Evolutionary conservation across 2,113 vertebrate genomes (phyloP), one percentile per base, ranked within the genome.

Genomic region (rabbit (Oryctolagus cuniculus)): DNA sequence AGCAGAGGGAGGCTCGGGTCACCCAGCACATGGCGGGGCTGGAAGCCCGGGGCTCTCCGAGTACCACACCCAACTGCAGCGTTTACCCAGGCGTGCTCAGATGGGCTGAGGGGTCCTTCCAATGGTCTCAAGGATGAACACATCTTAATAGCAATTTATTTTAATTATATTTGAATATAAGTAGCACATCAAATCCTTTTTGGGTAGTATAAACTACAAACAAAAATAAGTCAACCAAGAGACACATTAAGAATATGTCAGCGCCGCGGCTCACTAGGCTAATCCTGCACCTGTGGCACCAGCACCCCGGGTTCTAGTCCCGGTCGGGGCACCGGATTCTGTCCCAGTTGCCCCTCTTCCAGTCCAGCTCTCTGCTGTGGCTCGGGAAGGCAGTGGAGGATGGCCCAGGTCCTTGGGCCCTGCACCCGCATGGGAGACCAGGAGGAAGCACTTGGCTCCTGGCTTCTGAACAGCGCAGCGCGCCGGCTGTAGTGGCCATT

Each of bases 141-240:
- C 53, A n/a, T 49, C 70, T 72, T 82, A 86, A 73, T 58, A 93
- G 44, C 58, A 85, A 86, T 83, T 75, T 92, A 49, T 84, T 95
- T 87, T 83, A 72, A 82, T 67, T 91, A 70, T 67, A 36, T 91
- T 90, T 78, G 74, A 87, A 88, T 83, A 21, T 24, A 93, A 74
- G n/a, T 81, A 80, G 89, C 24, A 49, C 2, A 4, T 58, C 66
- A 89, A 88, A 55, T 24, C 29, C 36, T 86, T 95, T 95, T 91
- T 69, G 81, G 73, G 29, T 36, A 90, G 49, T 61, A 2, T 82
- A 94, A 93, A 17, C 82, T 89, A 74, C 22, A 95, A 85, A 74
- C 53, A 55, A 74, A 73, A 80, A 79, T 6, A 38, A 87, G 58
- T 6, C 12, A 78, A 63, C n/a, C 51, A 63, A 87, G 77, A 87